Conservation (phyloP, 2,113 vertebrate species). For the Zosterops lateralis region DNA sequence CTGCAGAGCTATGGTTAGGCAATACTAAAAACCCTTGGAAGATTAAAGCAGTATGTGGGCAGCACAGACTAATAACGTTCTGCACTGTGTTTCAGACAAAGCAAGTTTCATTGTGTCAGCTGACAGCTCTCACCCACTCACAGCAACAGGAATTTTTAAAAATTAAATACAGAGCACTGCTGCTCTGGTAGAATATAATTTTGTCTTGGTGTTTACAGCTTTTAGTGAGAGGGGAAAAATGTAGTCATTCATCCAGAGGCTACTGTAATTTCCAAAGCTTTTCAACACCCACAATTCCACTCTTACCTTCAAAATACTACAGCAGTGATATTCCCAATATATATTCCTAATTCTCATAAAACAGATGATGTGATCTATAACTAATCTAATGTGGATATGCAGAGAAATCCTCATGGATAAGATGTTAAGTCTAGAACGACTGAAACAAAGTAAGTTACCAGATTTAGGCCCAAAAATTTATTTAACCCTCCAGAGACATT, state of each 20-base stretch:
- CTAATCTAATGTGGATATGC: neutral
- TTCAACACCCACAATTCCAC: neutral
- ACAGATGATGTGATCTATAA: neutral
- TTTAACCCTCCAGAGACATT: neutral
- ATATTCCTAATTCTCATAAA: neutral
- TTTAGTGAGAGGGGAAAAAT: neutral
- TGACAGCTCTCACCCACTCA: constrained; percentile 1
- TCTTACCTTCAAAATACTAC: neutral
- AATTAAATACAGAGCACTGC: neutral
- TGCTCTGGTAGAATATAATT: neutral
- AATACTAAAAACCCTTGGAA: neutral
- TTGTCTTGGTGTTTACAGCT: neutral
- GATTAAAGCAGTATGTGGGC: neutral
- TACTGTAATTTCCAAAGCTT: neutral
- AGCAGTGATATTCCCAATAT: neutral
- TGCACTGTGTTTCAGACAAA: neutral
- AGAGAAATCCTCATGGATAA: neutral
- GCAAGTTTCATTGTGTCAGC: neutral
- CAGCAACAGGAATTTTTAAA: neutral
- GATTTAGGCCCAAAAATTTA: neutral
- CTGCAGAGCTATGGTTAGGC: neutral
- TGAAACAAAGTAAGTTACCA: neutral
- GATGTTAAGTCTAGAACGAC: neutral
- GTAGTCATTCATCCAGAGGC: neutral
- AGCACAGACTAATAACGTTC: neutral